A percentile compares a stretch with the other conserved stretches of the same genome.
Evolutionary conservation across 2,113 vertebrate genomes (phyloP).

Genomic region (Micromys minutus): DNA sequence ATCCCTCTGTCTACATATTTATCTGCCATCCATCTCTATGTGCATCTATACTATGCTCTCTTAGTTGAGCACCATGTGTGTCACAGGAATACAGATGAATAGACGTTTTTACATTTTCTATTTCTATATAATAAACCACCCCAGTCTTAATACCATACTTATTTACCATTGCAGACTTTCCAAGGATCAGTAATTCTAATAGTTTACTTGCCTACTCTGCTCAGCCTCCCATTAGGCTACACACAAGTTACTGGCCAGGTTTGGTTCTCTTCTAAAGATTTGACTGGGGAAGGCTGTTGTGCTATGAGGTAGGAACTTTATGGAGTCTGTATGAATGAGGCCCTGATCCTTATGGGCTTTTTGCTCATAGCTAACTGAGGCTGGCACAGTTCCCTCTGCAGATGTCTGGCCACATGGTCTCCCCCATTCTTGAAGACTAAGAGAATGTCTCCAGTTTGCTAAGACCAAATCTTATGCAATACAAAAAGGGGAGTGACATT

Average conservation of each 20-base stretch:
- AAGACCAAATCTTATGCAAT: background rate
- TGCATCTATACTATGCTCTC: background rate
- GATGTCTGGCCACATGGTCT: background rate
- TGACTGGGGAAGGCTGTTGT: background rate
- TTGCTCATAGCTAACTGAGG: background rate
- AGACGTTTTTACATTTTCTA: background rate
- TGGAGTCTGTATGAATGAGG: background rate
- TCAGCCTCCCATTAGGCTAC: background rate
- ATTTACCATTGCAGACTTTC: background rate
- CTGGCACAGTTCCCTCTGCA: background rate
- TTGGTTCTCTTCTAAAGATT: background rate
- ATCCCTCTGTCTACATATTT: background rate
- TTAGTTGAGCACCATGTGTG: background rate
- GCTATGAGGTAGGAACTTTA: background rate
- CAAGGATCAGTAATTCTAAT: background rate
- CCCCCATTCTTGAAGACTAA: background rate
- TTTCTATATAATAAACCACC: background rate
- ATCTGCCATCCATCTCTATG: background rate
- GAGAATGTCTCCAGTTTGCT: background rate
- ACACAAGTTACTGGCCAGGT: background rate
- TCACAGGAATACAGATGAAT: background rate
- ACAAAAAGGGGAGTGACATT: background rate
- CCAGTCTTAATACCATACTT: background rate
- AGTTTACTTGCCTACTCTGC: background rate
- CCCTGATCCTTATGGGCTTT: background rate